Evolutionary conservation across 2,797 vertebrate species (phyloP).

Genomic region (Coregonus sp.): DNA sequence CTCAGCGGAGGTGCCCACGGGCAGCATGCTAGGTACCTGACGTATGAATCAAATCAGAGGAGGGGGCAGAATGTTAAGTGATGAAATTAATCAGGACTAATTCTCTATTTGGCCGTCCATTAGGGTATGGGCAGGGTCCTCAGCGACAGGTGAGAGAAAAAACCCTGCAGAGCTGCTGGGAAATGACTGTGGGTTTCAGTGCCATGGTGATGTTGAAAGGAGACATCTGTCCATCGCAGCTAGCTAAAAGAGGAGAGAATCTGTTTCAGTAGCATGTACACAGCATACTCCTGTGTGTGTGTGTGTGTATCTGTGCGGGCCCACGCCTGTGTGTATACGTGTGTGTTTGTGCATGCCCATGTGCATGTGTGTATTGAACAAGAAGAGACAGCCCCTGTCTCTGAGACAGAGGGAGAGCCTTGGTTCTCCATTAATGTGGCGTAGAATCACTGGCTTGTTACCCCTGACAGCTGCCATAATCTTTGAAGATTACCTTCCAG

Average conservation of each 20-base stretch:
- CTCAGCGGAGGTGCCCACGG: slow-evolving; percentile 18
- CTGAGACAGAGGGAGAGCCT: background rate
- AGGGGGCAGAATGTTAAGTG: slow-evolving; percentile 63
- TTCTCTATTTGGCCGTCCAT: slow-evolving; percentile 42
- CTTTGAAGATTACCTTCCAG: slow-evolving; percentile 81
- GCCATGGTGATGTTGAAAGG: background rate
- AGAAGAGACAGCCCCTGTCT: slow-evolving; percentile 1
- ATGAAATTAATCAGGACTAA: slow-evolving; percentile 83
- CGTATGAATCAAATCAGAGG: slow-evolving; percentile 34
- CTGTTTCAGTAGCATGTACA: background rate
- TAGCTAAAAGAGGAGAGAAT: background rate
- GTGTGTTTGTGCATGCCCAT: slow-evolving; percentile 1
- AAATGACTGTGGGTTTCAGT: background rate
- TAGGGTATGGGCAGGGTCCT: background rate
- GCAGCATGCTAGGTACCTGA: slow-evolving; percentile 11
- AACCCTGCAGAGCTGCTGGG: slow-evolving; percentile 61
- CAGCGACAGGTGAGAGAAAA: slow-evolving; percentile 75
- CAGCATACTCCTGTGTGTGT: background rate
- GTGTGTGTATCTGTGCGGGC: background rate
- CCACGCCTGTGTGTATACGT: background rate
- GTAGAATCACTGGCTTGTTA: slow-evolving; percentile 64
- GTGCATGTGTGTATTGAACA: slow-evolving; percentile 5
- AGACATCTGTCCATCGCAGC: background rate
- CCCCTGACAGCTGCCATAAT: slow-evolving; percentile 80
- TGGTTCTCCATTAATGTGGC: slow-evolving; percentile 25